Percentiles rank a stretch among this genome's conserved stretches.
These are phyloP conservation scores for Sarcophaga carnaria DNA, from an alignment of 2,888 invertebrate genomes.

Conservation along the genomic window DNA sequence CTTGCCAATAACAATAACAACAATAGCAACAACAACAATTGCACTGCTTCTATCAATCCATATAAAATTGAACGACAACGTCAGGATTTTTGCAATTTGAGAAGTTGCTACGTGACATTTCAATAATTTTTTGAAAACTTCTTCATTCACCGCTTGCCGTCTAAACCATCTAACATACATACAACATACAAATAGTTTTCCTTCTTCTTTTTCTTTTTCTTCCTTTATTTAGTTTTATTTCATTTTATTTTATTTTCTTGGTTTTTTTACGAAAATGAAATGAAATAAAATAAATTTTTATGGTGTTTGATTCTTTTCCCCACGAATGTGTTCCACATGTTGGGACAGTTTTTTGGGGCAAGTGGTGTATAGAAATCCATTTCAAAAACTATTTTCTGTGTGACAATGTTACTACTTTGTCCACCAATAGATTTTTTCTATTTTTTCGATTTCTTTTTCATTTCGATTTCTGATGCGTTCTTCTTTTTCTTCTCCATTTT, in stretches of 20 bases:
- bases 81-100: conserved; percentile 81
- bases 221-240: conserved; percentile 44
- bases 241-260: conserved; percentile 31
- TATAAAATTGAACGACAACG: conserved; percentile 81
- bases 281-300: conserved; percentile 59
- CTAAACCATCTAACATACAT: too few species aligned
- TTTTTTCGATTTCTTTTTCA: conserved; percentile 29
- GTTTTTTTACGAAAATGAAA: conserved; percentile 32
- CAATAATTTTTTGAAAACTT: conserved; percentile 81
- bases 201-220: conserved; percentile 35
- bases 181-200: neutral
- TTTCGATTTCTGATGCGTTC: conserved; percentile 57
- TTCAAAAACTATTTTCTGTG: conserved; percentile 70
- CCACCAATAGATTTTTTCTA: conserved; percentile 73
- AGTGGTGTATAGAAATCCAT: conserved; percentile 42
- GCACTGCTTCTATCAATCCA: conserved; percentile 79
- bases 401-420: conserved; percentile 80
- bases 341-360: conserved; percentile 17
- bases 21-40: neutral
- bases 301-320: conserved; percentile 62
- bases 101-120: conserved; percentile 81
- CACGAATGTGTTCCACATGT: conserved; percentile 41
- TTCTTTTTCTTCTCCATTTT: neutral
- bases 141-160: conserved; percentile 32
- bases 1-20: conserved; percentile 57